These are phyloP conservation scores for Torymus tubicola DNA, from an alignment of 2,888 invertebrate genomes.

Conservation along the genomic window DNA sequence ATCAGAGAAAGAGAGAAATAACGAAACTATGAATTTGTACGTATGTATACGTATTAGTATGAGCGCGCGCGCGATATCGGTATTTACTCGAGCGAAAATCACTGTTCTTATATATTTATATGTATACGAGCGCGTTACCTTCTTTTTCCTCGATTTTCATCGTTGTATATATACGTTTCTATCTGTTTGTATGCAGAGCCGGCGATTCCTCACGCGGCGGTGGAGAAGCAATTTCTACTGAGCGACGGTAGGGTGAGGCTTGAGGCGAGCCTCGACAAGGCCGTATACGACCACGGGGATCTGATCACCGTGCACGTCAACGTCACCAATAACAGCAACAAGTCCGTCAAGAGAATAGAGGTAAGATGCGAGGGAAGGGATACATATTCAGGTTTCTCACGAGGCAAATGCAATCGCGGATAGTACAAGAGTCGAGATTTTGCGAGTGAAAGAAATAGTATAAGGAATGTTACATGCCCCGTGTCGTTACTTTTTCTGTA, in stretches of 20 bases:
- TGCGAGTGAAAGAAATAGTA: too few species aligned
- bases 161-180: background rate
- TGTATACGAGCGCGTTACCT: background rate
- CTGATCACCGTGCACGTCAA: conserved; percentile 85
- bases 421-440: too few species aligned
- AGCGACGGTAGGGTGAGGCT: conserved; percentile 90
- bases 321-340: conserved; percentile 88
- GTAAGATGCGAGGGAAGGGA: conserved; percentile 75
- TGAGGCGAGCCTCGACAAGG: conserved; percentile 88
- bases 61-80: conserved; percentile 14
- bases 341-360: conserved; percentile 90
- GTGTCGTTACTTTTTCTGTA: too few species aligned
- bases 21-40: background rate
- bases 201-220: conserved; percentile 83
- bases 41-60: conserved; percentile 5
- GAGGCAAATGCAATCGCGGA: too few species aligned
- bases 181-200: conserved; percentile 69
- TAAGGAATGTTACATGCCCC: too few species aligned
- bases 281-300: conserved; percentile 90
- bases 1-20: background rate
- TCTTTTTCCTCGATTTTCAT: background rate
- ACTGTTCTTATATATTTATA: background rate
- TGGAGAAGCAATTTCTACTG: conserved; percentile 90
- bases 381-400: background rate
- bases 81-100: conserved; percentile 31